Base-by-base conservation (phyloP, 2,888 invertebrate genomes). In the Leucophenga maculata region DNA sequence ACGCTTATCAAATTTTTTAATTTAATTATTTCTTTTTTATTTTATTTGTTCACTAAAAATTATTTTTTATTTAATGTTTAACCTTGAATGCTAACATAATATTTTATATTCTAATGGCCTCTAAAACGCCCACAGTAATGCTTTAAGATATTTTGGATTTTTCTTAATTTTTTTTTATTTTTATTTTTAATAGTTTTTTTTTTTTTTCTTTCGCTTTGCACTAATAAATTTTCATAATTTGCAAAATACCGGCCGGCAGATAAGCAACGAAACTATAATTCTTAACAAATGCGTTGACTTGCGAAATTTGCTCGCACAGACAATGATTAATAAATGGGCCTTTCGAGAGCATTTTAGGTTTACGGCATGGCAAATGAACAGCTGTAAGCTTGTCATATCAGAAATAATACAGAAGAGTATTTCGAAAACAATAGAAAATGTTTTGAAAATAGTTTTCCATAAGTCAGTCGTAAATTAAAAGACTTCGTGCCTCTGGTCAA, bases 181-280 rank as follows among this genome's bases (percentile, higher is more conserved):
- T n/a, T 46, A 14, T 11, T n/a, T 26, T 31, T 20, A 13, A 26
- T 13, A 57, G 4, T 26, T 44, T 46, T 48, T 9, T 20, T 20
- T 50, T 65, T 54, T 54, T 62, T 16, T 9, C 46, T 62, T 46
- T 62, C 46, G 3, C 55, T 50, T 69, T 74, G 72, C 74, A 74
- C 77, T 65, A 64, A 60, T 16, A 68, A 65, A 65, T 72, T 64
- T 11, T 65, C 26, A 57, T 48, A 59, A 69, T 65, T 69, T 72
- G 69, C 69, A 67, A 73, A 64, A 67, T 52, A 73, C 72, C 72
- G 73, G 73, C 73, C 73, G 73, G 73, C 67, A 72, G 54, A 57
- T 26, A 57, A 39, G 60, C 20, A 46, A 22, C 14, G 3, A 46
- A 64, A 60, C 60, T 48, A 64, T 14, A 48, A 32, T 64, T 9